These are phyloP conservation scores for Macrobrachium nipponense DNA, from an alignment of 1,140 invertebrate species.

Conservation along the genomic window DNA sequence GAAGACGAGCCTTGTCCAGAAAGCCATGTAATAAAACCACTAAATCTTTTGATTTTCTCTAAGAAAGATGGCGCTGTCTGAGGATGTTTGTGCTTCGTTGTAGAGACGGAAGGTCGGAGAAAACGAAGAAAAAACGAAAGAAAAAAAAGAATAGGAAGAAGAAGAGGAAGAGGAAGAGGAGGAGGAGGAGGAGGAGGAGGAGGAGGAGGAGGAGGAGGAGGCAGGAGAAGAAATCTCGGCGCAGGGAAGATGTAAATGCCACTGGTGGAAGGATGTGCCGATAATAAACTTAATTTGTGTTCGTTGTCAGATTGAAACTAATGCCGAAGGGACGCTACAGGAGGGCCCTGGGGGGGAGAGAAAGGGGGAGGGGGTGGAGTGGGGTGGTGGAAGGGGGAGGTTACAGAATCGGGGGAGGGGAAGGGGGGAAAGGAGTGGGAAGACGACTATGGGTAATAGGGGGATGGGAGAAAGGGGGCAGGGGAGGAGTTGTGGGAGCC, in stretches of 20 bases:
- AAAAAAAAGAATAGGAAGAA: too few species aligned
- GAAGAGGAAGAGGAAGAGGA: background rate
- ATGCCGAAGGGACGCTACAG: conserved; percentile 30
- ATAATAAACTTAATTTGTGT: conserved; percentile 58
- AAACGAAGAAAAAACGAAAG: too few species aligned
- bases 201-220: too few species aligned
- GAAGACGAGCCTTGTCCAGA: too few species aligned
- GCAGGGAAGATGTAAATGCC: conserved; percentile 46
- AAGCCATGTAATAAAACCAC: too few species aligned
- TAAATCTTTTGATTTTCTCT: too few species aligned
- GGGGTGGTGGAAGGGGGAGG: background rate
- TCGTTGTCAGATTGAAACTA: conserved; percentile 50
- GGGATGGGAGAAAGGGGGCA: background rate
- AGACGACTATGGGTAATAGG: background rate
- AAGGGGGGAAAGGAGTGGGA: background rate
- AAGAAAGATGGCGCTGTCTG: too few species aligned
- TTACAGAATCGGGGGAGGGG: background rate
- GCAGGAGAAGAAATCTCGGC: conserved; percentile 13
- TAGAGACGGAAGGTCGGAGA: too few species aligned
- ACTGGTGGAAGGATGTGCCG: conserved; percentile 35
- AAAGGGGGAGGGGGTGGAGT: background rate
- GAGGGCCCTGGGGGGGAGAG: background rate
- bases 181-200: background rate
- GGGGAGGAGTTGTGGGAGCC: too few species aligned
- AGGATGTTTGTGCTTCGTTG: too few species aligned